Base-by-base conservation (phyloP, 2,113 vertebrate species). In the Halcyon senegalensis region DNA sequence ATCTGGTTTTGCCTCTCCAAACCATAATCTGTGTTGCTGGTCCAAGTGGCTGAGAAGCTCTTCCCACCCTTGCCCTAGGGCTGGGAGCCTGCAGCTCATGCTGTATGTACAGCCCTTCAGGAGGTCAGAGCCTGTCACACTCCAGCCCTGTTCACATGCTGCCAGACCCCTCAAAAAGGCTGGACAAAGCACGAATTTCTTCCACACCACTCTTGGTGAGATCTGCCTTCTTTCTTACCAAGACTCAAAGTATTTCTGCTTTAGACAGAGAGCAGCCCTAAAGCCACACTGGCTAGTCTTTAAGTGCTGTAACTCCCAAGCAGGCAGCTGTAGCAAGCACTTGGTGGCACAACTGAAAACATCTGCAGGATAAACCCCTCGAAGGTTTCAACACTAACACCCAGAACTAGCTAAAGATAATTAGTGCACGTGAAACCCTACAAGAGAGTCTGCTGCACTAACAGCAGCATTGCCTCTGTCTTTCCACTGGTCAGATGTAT, bases 11-110 rank as follows among this genome's bases (percentile, higher is more conserved):
- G 43, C 19, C 62, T 59, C 77, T 89, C 62, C 53, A 76, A 60
- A 35, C 25, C 1, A 0, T 3, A 31, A 18, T 0, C 4, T 2
- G 19, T 18, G 46, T 41, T 64, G 12, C 67, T 20, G 21, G 16
- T 58, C 28, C 7, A 8, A 63, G 25, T 0, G 0, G 33, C 16
- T 19, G 46, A 14, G 59, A 25, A 46, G 23, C 21, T 30, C 41
- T 23, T 51, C 33, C 55, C 48, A 53, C 63, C 44, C 75, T 68
- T 55, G 7, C 25, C 46, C 58, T 37, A 33, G 15, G 12, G 35
- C 4, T 37, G 24, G n/a, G 39, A 46, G 7, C 16, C 63, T 10
- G 19, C 1, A 0, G 33, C 43, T 51, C 3, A 0, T 23, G 50
- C 53, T 11, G 2, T 20, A 4, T 1, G 5, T 7, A 15, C 41